phyloP scores from a whole-genome alignment of 2,888 invertebrate species.

The Epinotia nisella region DNA sequence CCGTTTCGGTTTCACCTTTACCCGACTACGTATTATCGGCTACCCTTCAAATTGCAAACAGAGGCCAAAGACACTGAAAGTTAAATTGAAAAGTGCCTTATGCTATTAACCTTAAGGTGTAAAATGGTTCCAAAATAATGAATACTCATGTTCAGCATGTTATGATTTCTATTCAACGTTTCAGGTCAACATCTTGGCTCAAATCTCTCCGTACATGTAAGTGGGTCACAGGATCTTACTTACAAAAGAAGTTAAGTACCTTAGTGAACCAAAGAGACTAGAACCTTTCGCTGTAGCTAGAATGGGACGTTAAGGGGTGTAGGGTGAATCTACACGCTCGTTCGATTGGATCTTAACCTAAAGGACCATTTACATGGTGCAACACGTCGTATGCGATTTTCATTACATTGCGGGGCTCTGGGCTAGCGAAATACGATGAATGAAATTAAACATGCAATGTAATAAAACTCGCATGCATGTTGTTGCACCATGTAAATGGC shows the following conservation, averaged over 20 bases:
- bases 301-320: constrained; percentile 15
- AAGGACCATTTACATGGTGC: too few relatives aligned
- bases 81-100: background rate
- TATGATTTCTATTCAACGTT: constrained; percentile 40
- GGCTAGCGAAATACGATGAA: too few relatives aligned
- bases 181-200: constrained; percentile 34
- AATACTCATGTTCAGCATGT: constrained; percentile 9
- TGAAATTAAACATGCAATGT: too few relatives aligned
- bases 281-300: background rate
- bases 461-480: too few relatives aligned
- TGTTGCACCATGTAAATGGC: too few relatives aligned
- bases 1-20: background rate
- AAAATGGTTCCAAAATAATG: background rate
- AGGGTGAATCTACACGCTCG: constrained; percentile 10
- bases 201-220: constrained; percentile 29
- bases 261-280: background rate
- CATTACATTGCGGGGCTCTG: too few relatives aligned
- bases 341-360: constrained; percentile 11
- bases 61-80: background rate
- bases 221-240: constrained; percentile 3
- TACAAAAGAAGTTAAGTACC: background rate
- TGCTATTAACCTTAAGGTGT: background rate
- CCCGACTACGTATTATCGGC: background rate
- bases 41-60: background rate
- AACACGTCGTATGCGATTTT: too few relatives aligned